A percentile compares a stretch with the other conserved stretches of the same genome.
Evolutionary conservation across 2,113 vertebrate genomes (phyloP).

Genomic region (Forbesichthys papilliferus): DNA sequence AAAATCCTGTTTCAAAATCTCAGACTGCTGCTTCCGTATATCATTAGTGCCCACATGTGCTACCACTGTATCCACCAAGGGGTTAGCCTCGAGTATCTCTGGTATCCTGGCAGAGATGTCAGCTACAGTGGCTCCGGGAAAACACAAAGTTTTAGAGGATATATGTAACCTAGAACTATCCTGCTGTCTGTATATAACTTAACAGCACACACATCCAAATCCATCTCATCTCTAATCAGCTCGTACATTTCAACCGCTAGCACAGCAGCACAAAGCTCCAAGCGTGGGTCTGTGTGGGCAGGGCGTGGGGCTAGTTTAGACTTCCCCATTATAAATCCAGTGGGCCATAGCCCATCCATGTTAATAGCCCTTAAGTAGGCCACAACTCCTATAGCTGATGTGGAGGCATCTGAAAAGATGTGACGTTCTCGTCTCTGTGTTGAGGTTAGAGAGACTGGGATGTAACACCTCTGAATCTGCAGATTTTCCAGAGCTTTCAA

Average conservation of each 20-base stretch:
- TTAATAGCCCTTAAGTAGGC: constrained; percentile 11
- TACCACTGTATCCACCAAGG: no score
- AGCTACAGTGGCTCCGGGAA: no score
- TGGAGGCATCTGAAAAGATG: constrained; percentile 23
- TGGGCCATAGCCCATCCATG: background rate
- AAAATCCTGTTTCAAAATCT: no score
- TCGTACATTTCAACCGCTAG: background rate
- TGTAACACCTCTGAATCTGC: background rate
- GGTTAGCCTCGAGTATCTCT: no score
- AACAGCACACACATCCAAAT: background rate
- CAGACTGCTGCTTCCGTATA: no score
- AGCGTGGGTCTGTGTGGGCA: constrained; percentile 12
- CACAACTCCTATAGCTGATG: constrained; percentile 3
- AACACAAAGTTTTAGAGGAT: no score
- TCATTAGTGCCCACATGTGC: no score
- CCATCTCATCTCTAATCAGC: background rate
- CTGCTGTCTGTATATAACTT: background rate
- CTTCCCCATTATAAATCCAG: constrained; percentile 28
- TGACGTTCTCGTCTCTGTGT: constrained; percentile 4
- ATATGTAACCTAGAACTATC: background rate
- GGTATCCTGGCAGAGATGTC: no score
- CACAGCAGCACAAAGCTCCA: background rate
- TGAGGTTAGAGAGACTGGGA: background rate
- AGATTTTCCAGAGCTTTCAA: background rate
- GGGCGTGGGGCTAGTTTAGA: constrained; percentile 24